These are phyloP conservation scores for Caenorhabditis remanei DNA, from an alignment of 1,140 invertebrate genomes.

Conservation along the genomic window DNA sequence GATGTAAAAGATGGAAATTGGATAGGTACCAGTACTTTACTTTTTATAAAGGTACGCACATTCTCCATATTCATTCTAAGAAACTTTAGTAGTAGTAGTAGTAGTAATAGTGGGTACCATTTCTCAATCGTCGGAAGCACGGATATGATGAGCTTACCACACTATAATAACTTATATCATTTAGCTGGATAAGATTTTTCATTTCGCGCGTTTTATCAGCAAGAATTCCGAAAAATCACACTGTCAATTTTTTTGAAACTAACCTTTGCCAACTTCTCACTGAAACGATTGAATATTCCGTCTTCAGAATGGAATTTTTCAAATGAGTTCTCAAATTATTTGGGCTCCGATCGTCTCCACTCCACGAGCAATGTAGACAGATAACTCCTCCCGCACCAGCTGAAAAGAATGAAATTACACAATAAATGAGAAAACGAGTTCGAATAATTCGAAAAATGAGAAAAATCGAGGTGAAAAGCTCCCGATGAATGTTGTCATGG, in stretches of 20 bases:
- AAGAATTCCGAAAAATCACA: background rate
- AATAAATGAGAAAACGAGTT: no score
- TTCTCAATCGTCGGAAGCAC: no score
- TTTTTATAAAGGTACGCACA: background rate
- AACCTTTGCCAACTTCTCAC: slow-evolving; percentile 68
- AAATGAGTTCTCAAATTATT: slow-evolving; percentile 73
- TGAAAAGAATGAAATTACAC: slow-evolving; percentile 48
- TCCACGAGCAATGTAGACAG: slow-evolving; percentile 70
- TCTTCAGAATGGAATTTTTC: slow-evolving; percentile 72
- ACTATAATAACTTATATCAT: no score
- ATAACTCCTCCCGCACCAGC: slow-evolving; percentile 69
- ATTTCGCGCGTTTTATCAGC: no score
- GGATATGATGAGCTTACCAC: no score
- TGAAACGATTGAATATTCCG: slow-evolving; percentile 71
- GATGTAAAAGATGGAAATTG: background rate
- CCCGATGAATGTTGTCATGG: no score
- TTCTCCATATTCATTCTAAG: background rate
- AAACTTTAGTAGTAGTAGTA: no score
- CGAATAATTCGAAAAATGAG: no score
- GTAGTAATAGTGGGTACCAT: no score
- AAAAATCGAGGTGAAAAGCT: no score
- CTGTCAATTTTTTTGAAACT: background rate
- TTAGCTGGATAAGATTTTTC: no score
- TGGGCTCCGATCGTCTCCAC: slow-evolving; percentile 70
- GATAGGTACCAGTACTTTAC: background rate